A percentile compares a stretch with the other conserved stretches of the same genome.
phyloP scores from a whole-genome alignment of 2,888 invertebrate genomes.

The Entomobrya proxima region DNA sequence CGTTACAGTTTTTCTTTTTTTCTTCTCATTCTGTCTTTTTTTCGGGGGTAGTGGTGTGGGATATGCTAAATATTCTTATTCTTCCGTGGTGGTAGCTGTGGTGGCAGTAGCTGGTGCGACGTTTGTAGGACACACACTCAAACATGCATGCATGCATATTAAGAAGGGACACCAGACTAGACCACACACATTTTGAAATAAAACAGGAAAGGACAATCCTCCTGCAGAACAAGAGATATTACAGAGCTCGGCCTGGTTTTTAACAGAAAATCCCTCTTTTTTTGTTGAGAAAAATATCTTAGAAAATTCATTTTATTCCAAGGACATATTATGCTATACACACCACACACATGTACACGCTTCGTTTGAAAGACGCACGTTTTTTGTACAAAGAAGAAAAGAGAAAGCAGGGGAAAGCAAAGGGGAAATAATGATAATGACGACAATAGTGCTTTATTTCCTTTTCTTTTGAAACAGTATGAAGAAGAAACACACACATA shows the following conservation, averaged over 20 bases:
- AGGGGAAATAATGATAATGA: constrained; percentile 24
- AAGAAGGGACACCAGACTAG: background rate
- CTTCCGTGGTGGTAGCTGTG: background rate
- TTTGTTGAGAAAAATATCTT: no score
- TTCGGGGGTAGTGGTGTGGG: no score
- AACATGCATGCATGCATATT: constrained; percentile 19
- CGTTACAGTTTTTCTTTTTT: background rate
- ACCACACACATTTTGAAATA: no score
- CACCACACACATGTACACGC: background rate
- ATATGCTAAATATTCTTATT: background rate
- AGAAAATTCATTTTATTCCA: no score
- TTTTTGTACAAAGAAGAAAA: background rate
- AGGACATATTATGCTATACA: no score
- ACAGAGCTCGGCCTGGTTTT: no score
- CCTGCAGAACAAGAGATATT: no score
- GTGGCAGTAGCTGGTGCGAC: no score
- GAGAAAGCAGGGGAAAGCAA: background rate
- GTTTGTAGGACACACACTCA: constrained; percentile 1
- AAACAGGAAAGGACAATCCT: no score
- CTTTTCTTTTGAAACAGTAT: background rate
- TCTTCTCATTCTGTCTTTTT: no score
- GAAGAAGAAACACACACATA: background rate
- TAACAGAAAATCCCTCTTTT: no score
- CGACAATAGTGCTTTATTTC: constrained; percentile 24
- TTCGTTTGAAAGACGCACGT: background rate